Evolutionary conservation across 2,113 vertebrate genomes (phyloP).

Genomic region (Phodopus roborovskii): DNA sequence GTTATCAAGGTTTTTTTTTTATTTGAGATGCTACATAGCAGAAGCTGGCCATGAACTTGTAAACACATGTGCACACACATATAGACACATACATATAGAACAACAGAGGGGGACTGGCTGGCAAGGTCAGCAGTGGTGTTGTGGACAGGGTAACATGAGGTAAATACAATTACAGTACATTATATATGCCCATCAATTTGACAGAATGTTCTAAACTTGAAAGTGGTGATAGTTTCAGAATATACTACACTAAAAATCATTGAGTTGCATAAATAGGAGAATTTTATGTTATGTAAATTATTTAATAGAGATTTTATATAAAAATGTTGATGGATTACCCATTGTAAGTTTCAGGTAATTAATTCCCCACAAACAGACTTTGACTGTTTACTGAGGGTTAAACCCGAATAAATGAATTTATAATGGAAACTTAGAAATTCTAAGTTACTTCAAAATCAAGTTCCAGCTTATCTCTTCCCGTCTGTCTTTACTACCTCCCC

Average conservation of each 20-base stretch:
- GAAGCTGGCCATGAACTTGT: not conserved
- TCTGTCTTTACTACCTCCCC: not conserved
- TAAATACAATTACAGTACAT: not conserved
- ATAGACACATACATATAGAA: not conserved
- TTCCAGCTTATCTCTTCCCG: not conserved
- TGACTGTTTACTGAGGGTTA: not conserved
- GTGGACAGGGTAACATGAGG: not conserved
- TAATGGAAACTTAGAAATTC: not conserved
- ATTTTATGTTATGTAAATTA: not conserved
- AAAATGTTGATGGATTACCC: too few species aligned
- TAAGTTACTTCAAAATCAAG: not conserved
- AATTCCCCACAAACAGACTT: not conserved
- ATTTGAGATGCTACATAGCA: not conserved
- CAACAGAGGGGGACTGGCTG: not conserved
- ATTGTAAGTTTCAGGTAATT: not conserved
- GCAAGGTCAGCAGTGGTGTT: not conserved
- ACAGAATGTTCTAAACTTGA: not conserved
- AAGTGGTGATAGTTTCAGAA: not conserved
- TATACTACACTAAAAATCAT: not conserved
- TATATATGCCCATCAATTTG: not conserved
- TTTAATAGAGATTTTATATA: too few species aligned
- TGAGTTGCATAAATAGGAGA: not conserved
- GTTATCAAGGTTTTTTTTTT: not conserved
- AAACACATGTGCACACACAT: not conserved
- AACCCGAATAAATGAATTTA: conserved; percentile 32